Percentiles rank a stretch among this genome's conserved stretches.
phyloP scores from a whole-genome alignment of 2,113 vertebrate genomes.

The Phrynosoma blainvillii region DNA sequence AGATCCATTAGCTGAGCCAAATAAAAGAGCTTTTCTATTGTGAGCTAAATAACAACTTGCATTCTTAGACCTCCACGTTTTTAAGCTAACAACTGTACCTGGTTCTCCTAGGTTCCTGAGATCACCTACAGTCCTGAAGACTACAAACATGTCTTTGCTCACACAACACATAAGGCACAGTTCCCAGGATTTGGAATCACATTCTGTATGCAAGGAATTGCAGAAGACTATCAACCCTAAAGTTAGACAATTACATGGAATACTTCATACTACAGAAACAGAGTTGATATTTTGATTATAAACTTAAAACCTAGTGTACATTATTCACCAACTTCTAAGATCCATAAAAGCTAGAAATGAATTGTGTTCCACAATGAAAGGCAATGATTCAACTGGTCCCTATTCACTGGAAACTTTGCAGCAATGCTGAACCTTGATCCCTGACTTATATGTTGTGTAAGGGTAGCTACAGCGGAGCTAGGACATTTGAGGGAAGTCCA shows the following conservation, averaged over 20 bases:
- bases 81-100: background rate
- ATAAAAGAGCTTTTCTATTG: background rate
- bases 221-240: background rate
- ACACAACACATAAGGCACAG: background rate
- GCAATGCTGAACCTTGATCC: background rate
- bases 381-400: background rate
- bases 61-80: background rate
- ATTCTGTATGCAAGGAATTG: background rate
- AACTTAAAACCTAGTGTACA: background rate
- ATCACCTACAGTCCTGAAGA: background rate
- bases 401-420: background rate
- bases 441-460: background rate
- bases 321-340: background rate
- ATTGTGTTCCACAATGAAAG: background rate
- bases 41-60: background rate
- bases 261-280: background rate
- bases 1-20: background rate
- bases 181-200: background rate
- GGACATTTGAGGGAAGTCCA: background rate
- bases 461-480: background rate
- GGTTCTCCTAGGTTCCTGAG: background rate
- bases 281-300: background rate
- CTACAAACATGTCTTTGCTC: no score
- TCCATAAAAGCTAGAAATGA: background rate
- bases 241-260: no score